These are phyloP conservation scores for Gambusia holbrooki DNA, from an alignment of 2,113 vertebrate species.

Conservation along the genomic window DNA sequence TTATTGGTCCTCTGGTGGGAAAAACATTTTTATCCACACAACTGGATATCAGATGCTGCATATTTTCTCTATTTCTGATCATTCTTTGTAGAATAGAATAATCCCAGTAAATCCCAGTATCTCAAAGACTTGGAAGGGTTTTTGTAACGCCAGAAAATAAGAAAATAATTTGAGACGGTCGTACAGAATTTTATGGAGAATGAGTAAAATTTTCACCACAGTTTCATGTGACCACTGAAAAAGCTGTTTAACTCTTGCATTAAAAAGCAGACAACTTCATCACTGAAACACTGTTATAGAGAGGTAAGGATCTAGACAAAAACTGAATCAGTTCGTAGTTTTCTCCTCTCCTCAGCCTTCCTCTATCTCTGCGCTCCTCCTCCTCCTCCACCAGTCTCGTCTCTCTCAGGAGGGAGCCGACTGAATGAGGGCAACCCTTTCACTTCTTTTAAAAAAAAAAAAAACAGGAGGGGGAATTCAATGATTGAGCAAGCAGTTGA, in stretches of 20 bases:
- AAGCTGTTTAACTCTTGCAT: no score
- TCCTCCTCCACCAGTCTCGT: conserved; percentile 1
- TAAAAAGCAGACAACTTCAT: no score
- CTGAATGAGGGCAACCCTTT: conserved; percentile 74
- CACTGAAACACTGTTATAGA: not conserved
- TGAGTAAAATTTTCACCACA: no score
- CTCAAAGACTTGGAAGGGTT: not conserved
- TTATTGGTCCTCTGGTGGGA: no score
- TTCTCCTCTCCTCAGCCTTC: not conserved
- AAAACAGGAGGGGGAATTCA: conserved; percentile 48
- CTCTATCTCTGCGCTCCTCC: not conserved
- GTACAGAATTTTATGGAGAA: no score
- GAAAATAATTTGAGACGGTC: no score
- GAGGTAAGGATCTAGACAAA: not conserved
- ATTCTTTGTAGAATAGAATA: no score
- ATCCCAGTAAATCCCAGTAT: no score
- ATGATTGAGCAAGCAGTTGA: conserved; percentile 34
- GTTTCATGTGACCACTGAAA: no score
- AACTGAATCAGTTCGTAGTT: not conserved
- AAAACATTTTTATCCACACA: no score
- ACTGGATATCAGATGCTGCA: no score
- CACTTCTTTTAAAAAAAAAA: conserved; percentile 18
- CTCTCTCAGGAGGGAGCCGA: conserved; percentile 49
- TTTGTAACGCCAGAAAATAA: not conserved
- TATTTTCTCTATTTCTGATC: no score